phyloP scores from a whole-genome alignment of 2,797 vertebrate genomes.

The Podarcis lilfordi region DNA sequence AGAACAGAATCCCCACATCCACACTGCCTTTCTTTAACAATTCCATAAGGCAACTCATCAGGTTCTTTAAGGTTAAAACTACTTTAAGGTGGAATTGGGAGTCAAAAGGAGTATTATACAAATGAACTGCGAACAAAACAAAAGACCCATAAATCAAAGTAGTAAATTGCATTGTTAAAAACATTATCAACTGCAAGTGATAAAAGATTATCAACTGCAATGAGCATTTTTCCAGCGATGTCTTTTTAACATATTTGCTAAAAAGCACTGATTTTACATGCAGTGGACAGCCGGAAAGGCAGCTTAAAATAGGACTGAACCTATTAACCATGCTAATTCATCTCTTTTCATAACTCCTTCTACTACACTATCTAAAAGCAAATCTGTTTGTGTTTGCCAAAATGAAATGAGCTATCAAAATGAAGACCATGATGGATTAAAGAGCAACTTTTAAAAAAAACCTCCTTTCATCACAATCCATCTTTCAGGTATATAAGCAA shows the following conservation, averaged over 20 bases:
- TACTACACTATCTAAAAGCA: conserved; percentile 40
- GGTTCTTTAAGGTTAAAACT: background rate
- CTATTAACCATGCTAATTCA: conserved; percentile 53
- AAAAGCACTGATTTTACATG: conserved; percentile 25
- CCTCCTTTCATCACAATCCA: conserved; percentile 40
- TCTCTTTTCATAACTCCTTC: conserved; percentile 53
- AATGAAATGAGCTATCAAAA: conserved; percentile 53
- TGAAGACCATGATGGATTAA: conserved; percentile 36
- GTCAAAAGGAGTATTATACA: background rate
- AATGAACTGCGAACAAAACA: background rate
- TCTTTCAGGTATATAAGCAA: conserved; percentile 37
- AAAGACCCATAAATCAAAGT: conserved; percentile 8
- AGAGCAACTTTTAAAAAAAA: conserved; percentile 9
- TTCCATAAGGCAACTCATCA: background rate
- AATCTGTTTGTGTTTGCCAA: conserved; percentile 22
- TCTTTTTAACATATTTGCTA: conserved; percentile 13
- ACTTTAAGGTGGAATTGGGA: background rate
- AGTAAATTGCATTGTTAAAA: background rate
- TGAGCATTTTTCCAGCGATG: conserved; percentile 18
- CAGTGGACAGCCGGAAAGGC: conserved; percentile 33
- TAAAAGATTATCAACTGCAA: conserved; percentile 9
- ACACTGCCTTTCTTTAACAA: background rate
- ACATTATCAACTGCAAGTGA: conserved; percentile 2
- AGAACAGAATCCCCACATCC: background rate
- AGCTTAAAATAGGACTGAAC: conserved; percentile 41